These are phyloP conservation scores for Astropecten irregularis DNA, from an alignment of 53 echinoderm and acorn worm genomes.

Conservation along the genomic window DNA sequence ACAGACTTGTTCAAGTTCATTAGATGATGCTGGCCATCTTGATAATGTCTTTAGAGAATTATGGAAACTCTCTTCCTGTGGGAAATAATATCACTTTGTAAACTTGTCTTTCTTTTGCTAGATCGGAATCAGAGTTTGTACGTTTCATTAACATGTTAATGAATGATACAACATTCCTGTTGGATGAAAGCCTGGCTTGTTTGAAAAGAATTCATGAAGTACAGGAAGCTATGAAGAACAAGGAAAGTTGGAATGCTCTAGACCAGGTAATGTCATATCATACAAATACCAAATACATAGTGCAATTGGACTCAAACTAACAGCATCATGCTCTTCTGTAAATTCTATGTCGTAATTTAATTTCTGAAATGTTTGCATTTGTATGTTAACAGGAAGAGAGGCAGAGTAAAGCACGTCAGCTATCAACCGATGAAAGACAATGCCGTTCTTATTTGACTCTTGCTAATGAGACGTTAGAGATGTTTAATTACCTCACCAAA, in stretches of 20 bases:
- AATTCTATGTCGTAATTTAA: too few species aligned
- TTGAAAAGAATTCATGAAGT: conserved; percentile 94
- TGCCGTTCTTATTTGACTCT: conserved; percentile 93
- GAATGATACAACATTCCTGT: conserved; percentile 98
- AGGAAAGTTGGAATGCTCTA: conserved; percentile 71
- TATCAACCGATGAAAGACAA: conserved; percentile 86
- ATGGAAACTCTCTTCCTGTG: too few species aligned
- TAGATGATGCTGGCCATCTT: too few species aligned
- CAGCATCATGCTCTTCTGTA: too few species aligned
- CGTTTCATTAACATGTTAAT: conserved; percentile 99
- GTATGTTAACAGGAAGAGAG: conserved; percentile 75
- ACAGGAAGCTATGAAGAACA: conserved; percentile 89
- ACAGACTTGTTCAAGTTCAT: too few species aligned
- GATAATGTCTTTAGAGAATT: too few species aligned
- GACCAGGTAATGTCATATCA: conserved; percentile 84
- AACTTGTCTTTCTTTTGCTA: neutral
- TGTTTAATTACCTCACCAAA: conserved; percentile 97
- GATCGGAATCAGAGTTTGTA: conserved; percentile 81
- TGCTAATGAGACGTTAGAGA: conserved; percentile 93
- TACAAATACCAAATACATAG: too few species aligned
- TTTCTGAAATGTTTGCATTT: too few species aligned
- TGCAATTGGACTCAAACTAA: too few species aligned
- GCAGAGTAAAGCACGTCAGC: conserved; percentile 72
- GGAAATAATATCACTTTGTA: neutral
- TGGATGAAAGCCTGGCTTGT: conserved; percentile 96